Evolutionary conservation across 2,888 invertebrate genomes (phyloP).

Genomic region (Crossocerus cetratus): DNA sequence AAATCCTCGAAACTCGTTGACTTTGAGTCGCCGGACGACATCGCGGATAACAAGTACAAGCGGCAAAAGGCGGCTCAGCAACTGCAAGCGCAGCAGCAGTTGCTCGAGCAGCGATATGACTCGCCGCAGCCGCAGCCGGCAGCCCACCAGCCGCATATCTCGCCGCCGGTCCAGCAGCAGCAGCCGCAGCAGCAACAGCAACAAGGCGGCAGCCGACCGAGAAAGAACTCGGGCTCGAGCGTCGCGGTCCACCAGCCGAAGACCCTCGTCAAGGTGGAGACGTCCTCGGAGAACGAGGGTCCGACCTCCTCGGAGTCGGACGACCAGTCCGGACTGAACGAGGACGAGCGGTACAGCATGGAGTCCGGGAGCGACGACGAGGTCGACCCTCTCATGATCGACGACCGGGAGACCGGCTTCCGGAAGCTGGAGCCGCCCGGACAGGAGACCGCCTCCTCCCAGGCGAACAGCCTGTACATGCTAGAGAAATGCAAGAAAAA

Average conservation of each 20-base stretch:
- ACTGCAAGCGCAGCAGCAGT: conserved; percentile 68
- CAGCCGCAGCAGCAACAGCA: conserved; percentile 25
- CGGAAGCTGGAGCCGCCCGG: conserved; percentile 78
- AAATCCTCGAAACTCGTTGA: conserved; percentile 96
- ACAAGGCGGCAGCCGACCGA: conserved; percentile 48
- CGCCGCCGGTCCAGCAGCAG: too few species aligned
- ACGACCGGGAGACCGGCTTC: conserved; percentile 78
- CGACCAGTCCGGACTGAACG: conserved; percentile 66
- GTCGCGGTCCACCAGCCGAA: too few species aligned
- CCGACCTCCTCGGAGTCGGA: conserved; percentile 72
- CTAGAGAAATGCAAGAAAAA: conserved; percentile 89
- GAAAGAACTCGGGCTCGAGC: conserved; percentile 64
- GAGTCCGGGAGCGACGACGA: conserved; percentile 74
- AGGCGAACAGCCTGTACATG: conserved; percentile 85
- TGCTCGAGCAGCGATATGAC: conserved; percentile 71
- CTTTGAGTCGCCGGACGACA: conserved; percentile 94
- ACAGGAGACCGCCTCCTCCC: conserved; percentile 72
- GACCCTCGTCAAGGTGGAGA: conserved; percentile 66
- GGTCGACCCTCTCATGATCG: conserved; percentile 74
- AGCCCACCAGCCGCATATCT: conserved; percentile 8
- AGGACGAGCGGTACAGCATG: conserved; percentile 69
- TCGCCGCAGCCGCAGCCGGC: conserved; percentile 48
- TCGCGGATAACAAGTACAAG: conserved; percentile 81
- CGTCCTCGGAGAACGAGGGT: conserved; percentile 72
- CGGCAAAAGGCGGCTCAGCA: conserved; percentile 72